Percentiles rank a stretch among this genome's conserved stretches.
Conservation (phyloP, 2,113 vertebrate genomes). For the Cisticola juncidis region DNA sequence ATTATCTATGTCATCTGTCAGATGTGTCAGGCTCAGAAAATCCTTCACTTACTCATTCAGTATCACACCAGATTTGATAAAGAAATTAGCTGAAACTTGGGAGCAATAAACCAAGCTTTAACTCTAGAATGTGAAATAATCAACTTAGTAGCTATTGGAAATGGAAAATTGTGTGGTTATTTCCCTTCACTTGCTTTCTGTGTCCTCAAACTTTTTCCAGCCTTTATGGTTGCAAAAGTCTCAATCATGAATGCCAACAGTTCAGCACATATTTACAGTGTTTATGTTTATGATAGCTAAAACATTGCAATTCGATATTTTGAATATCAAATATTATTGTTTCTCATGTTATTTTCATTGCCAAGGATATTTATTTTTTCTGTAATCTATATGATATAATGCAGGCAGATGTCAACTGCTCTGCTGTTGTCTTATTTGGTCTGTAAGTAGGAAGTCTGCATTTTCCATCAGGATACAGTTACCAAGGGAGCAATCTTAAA, state of each 20-base stretch:
- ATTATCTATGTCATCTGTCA: not conserved
- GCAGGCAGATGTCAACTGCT: not conserved
- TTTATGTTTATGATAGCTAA: not conserved
- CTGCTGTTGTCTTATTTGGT: not conserved
- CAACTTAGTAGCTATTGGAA: not conserved
- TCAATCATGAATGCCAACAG: not conserved
- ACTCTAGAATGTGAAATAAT: not conserved
- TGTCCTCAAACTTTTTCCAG: not conserved
- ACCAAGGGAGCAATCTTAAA: not conserved
- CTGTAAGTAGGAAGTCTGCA: not conserved
- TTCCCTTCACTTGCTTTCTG: not conserved
- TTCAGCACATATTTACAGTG: not conserved
- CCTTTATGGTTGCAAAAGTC: not conserved
- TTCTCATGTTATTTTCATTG: not conserved
- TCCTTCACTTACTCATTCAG: not conserved
- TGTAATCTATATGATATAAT: not conserved
- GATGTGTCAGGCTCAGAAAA: not conserved
- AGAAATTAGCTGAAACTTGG: not conserved
- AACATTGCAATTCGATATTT: not conserved
- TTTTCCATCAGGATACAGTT: not conserved
- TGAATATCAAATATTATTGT: not conserved
- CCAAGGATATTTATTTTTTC: not conserved
- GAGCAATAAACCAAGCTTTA: not conserved
- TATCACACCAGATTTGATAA: not conserved
- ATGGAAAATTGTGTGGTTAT: not conserved